phyloP scores from a whole-genome alignment of 2,113 vertebrate species.

The Phainopepla nitens region DNA sequence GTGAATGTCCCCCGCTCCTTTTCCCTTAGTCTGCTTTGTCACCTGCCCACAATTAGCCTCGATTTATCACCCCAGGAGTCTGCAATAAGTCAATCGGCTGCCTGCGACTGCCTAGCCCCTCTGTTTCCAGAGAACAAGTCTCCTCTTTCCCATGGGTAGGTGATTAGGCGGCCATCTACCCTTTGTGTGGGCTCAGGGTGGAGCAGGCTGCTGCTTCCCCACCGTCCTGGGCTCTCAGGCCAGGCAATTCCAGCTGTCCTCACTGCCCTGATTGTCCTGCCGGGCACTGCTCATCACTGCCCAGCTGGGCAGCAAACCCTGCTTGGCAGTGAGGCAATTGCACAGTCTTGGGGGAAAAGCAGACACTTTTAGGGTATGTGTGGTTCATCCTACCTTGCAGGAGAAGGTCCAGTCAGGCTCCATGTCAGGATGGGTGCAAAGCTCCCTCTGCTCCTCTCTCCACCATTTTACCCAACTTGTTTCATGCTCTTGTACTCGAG shows the following conservation, averaged over 20 bases:
- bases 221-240: not conserved
- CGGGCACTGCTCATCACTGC: too few species aligned
- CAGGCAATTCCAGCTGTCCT: not conserved
- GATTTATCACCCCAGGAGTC: constrained; percentile 50
- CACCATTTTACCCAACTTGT: not conserved
- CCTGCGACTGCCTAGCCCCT: not conserved
- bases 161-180: not conserved
- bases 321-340: not conserved
- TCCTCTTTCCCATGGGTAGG: constrained; percentile 26
- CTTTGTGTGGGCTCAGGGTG: not conserved
- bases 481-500: not conserved
- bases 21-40: constrained; percentile 45
- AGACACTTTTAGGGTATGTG: not conserved
- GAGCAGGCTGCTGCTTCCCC: not conserved
- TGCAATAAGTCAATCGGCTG: constrained; percentile 31
- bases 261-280: not conserved
- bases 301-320: not conserved
- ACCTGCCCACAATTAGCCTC: constrained; percentile 54
- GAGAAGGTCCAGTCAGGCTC: not conserved
- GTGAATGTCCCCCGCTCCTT: not conserved
- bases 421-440: not conserved
- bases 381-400: rapidly evolving
- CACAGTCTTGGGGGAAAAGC: not conserved
- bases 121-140: not conserved
- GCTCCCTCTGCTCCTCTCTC: not conserved